Evolutionary conservation across 2,113 vertebrate species (phyloP).

Genomic region (Nycticebus coucang): DNA sequence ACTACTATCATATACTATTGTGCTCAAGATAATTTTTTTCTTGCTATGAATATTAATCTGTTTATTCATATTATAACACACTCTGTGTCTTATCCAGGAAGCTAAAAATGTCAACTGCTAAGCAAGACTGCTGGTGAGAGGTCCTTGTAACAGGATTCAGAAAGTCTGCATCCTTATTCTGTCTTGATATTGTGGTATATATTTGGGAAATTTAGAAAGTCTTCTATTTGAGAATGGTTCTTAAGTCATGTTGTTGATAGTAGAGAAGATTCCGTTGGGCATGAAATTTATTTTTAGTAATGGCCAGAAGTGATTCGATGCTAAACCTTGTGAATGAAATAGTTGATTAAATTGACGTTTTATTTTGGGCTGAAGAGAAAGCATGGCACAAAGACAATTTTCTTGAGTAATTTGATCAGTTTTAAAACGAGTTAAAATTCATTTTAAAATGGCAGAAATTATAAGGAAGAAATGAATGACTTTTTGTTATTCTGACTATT

Average conservation of each 20-base stretch:
- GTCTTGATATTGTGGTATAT: neutral
- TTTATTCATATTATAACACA: neutral
- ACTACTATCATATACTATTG: neutral
- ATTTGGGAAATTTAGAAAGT: neutral
- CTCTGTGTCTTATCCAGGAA: neutral
- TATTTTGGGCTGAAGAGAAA: neutral
- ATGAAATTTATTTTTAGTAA: neutral
- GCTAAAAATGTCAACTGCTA: neutral
- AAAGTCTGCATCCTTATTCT: neutral
- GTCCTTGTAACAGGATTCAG: neutral
- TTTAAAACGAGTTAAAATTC: conserved; percentile 23
- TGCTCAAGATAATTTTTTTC: neutral
- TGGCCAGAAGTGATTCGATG: neutral
- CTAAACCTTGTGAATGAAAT: neutral
- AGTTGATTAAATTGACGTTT: neutral
- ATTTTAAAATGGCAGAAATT: neutral
- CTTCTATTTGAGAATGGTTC: neutral
- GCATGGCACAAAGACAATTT: neutral
- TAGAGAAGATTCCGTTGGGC: neutral
- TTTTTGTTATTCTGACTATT: neutral
- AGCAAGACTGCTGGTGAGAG: neutral
- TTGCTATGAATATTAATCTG: neutral
- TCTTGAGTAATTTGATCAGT: neutral
- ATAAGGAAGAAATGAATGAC: neutral
- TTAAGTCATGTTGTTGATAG: neutral